Base-by-base conservation (phyloP, 2,113 vertebrate genomes). In the Chaetorhynchus papuensis region DNA sequence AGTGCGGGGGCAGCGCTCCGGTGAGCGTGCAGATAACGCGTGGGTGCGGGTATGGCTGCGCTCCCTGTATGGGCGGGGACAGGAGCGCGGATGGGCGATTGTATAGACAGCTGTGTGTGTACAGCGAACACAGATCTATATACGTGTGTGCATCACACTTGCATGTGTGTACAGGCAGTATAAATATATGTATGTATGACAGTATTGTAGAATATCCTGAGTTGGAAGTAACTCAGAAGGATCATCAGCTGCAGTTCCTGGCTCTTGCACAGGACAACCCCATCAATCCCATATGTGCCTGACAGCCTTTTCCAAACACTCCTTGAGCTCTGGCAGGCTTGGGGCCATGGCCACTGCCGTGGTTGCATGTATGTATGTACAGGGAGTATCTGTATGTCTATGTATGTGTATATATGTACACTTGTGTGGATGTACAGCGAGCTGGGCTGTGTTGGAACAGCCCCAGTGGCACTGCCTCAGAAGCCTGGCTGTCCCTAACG, bases 71-170 rank as follows among this genome's bases (percentile, higher is more conserved):
- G 26, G 11, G 41, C 49, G 2, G 80, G 6, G 13, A 17, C 39
- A 24, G 20, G 15, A 31, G 4, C 0, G 3, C 37, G 2, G 16
- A 13, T 2, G 8, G 47, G 28, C 13, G 15, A 26, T 6, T 20
- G 5, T 24, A 7, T 4, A 3, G 31, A 14, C 37, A 22, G 21
- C 1, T 13, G 1, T 27, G 44, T 23, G 33, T 39, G 39, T 24
- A 14, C 53, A 21, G 0, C 37, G 23, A n/a, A 18, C 22, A 17
- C 4, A 12, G 15, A 8, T 28, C 31, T 7, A 1, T 8, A 24
- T 3, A 1, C 1, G 10, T 13, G 65, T 50, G 1, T 6, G 0
- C 15, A 6, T 4, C 15, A 4, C 10, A 3, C 39, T 5, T 13
- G 41, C 0, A 5, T 37, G 27, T 37, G 45, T 24, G 27, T 54